These are phyloP conservation scores for Otocyon megalotis DNA, from an alignment of 2,113 vertebrate species.

Conservation along the genomic window DNA sequence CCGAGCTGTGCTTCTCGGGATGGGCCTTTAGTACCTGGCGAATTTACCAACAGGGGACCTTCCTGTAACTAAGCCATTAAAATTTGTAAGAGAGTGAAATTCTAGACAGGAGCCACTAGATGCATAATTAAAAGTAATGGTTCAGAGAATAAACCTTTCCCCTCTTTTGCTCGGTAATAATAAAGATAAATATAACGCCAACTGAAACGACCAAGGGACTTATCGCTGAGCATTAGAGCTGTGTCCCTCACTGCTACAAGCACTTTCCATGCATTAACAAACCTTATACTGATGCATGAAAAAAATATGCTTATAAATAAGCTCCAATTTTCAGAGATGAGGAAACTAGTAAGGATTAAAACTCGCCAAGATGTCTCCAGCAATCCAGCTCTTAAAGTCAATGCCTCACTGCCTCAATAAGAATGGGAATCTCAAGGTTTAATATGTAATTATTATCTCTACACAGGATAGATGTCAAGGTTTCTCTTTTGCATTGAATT, in stretches of 20 bases:
- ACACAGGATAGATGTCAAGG: neutral
- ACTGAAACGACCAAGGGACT: neutral
- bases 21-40: neutral
- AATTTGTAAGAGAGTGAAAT: slow-evolving; percentile 47
- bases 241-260: neutral
- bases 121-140: neutral
- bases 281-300: neutral
- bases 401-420: neutral
- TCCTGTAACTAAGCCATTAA: neutral
- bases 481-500: neutral
- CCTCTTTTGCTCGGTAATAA: neutral
- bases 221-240: neutral
- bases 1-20: neutral
- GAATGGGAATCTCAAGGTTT: neutral
- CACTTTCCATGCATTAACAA: neutral
- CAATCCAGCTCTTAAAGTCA: neutral
- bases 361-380: neutral
- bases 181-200: neutral
- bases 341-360: neutral
- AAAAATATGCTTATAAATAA: neutral
- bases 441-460: neutral
- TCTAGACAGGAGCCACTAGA: neutral
- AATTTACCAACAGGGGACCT: slow-evolving; percentile 8
- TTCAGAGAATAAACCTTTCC: neutral
- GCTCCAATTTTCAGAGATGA: neutral